These are phyloP conservation scores for Sinosuthora webbiana DNA, from an alignment of 2,113 vertebrate genomes.

Conservation along the genomic window DNA sequence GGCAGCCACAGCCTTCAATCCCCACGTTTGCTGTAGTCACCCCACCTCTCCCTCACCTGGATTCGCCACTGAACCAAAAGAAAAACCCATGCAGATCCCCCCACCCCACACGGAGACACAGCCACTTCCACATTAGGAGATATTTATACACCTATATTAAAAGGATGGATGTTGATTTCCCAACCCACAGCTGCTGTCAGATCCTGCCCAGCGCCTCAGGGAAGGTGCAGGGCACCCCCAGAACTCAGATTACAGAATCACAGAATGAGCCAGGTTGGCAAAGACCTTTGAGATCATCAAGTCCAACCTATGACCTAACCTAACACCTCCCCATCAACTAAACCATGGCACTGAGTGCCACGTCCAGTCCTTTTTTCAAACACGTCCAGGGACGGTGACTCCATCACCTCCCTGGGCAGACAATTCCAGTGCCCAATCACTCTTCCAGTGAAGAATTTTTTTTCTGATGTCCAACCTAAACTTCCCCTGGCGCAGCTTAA, in stretches of 20 bases:
- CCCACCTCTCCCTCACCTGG: neutral
- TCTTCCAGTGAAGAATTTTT: neutral
- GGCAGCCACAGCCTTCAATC: neutral
- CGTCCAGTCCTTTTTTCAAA: neutral
- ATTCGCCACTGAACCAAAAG: neutral
- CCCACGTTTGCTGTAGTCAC: neutral
- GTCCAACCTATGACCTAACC: neutral
- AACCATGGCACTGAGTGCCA: neutral
- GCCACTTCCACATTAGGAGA: slow-evolving; percentile 61
- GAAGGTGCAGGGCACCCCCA: neutral
- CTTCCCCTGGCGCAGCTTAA: neutral
- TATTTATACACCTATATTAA: slow-evolving; percentile 31
- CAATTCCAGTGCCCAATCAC: neutral
- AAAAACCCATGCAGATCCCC: slow-evolving; percentile 64
- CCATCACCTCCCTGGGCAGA: neutral
- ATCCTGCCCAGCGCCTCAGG: neutral
- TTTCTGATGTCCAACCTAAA: neutral
- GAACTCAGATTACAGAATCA: neutral
- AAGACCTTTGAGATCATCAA: neutral
- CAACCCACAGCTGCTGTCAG: neutral
- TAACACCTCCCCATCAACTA: neutral
- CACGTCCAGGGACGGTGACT: neutral
- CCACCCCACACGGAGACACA: slow-evolving; percentile 44
- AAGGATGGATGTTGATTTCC: slow-evolving; percentile 55
- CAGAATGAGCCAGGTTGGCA: neutral